phyloP scores from a whole-genome alignment of 2,888 invertebrate species.

The Brenthis hecate region DNA sequence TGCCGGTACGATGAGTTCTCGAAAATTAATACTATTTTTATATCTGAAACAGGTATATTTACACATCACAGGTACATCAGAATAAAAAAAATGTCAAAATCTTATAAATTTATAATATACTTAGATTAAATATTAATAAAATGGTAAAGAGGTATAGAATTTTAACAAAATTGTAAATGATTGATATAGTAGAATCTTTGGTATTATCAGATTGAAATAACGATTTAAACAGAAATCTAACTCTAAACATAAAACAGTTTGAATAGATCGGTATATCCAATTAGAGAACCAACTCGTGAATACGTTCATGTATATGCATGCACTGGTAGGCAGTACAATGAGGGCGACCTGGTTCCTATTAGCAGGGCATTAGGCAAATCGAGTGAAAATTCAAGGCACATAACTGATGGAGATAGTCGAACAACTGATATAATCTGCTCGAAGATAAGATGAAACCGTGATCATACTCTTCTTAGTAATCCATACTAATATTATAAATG shows the following conservation, averaged over 20 bases:
- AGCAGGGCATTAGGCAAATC: conserved; percentile 49
- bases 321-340: conserved; percentile 27
- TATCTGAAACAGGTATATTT: background rate
- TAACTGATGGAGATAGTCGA: conserved; percentile 8
- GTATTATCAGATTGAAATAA: too few relatives aligned
- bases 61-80: too few relatives aligned
- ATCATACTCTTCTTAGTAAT: background rate
- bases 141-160: too few relatives aligned
- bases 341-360: conserved; percentile 46
- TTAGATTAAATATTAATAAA: too few relatives aligned
- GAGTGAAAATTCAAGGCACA: conserved; percentile 16
- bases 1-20: conserved; percentile 8
- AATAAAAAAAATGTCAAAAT: background rate
- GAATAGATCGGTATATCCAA: conserved; percentile 8
- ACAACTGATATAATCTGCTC: background rate
- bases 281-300: conserved; percentile 33
- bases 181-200: too few relatives aligned
- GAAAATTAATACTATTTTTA: conserved; percentile 1
- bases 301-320: conserved; percentile 35
- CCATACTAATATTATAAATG: too few relatives aligned
- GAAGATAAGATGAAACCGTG: background rate
- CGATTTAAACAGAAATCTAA: too few relatives aligned
- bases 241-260: too few relatives aligned
- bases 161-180: too few relatives aligned
- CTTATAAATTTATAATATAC: too few relatives aligned